Evolutionary conservation across 2,797 vertebrate genomes (phyloP).

Genomic region (Sebastolobus altivelis): DNA sequence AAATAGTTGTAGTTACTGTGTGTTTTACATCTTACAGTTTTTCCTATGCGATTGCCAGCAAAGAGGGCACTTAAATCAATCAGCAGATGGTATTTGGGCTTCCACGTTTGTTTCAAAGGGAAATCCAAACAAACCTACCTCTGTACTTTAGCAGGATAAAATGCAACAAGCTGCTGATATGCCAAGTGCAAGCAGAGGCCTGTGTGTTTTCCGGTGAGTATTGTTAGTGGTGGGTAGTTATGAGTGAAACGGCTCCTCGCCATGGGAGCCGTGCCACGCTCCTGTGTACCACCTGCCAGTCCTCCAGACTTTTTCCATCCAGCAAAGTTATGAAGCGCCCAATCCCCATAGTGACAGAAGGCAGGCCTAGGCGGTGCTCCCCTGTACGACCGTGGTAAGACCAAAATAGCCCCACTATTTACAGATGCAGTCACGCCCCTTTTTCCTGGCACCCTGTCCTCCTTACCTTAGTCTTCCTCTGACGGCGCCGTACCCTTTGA

Average conservation of each 20-base stretch:
- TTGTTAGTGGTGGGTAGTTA: conserved; percentile 68
- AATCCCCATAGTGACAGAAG: conserved; percentile 84
- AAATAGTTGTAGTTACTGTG: no score
- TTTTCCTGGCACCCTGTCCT: conserved; percentile 79
- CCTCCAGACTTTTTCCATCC: conserved; percentile 84
- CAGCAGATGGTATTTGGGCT: conserved; percentile 8
- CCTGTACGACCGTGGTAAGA: conserved; percentile 55
- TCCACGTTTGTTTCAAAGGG: conserved; percentile 5
- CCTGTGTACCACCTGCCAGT: conserved; percentile 86
- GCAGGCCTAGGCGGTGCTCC: conserved; percentile 81
- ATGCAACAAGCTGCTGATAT: conserved; percentile 58
- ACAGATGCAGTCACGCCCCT: conserved; percentile 80
- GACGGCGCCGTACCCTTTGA: conserved; percentile 60
- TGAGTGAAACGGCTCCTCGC: conserved; percentile 67
- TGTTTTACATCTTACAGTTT: not conserved
- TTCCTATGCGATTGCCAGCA: conserved; percentile 12
- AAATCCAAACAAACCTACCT: conserved; percentile 17
- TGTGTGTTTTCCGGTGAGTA: conserved; percentile 73
- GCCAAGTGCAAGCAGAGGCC: conserved; percentile 63
- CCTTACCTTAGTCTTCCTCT: conserved; percentile 71
- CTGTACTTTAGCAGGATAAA: conserved; percentile 36
- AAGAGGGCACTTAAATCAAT: conserved; percentile 15
- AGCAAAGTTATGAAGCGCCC: conserved; percentile 79
- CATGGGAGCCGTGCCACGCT: conserved; percentile 78
- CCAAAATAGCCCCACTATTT: conserved; percentile 84